phyloP scores from a whole-genome alignment of 2,113 vertebrate species.

The Cyanistes caeruleus region DNA sequence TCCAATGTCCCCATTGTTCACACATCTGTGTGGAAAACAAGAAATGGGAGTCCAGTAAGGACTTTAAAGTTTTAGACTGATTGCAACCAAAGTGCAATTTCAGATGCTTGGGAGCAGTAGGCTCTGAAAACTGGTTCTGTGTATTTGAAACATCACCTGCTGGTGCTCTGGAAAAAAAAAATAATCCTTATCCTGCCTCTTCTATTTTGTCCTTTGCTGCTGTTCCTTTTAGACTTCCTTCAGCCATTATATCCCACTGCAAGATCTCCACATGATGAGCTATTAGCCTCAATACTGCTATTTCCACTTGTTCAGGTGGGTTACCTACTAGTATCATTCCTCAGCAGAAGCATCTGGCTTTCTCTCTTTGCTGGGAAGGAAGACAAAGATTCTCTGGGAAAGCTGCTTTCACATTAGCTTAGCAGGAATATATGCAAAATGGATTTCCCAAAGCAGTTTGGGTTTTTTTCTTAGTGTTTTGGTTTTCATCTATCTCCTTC shows the following conservation, averaged over 20 bases:
- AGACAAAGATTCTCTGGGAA: background rate
- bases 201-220: background rate
- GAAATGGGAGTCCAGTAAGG: background rate
- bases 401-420: background rate
- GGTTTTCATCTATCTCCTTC: background rate
- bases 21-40: background rate
- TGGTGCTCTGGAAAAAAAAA: background rate
- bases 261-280: background rate
- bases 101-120: background rate
- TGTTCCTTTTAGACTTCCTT: background rate
- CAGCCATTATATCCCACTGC: background rate
- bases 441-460: background rate
- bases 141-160: background rate
- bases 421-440: background rate
- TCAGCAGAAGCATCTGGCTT: background rate
- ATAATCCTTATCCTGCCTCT: background rate
- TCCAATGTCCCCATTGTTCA: background rate
- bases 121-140: background rate
- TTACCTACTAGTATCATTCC: background rate
- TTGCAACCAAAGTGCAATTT: background rate
- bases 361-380: background rate
- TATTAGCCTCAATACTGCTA: background rate
- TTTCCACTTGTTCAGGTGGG: background rate
- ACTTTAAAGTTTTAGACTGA: background rate
- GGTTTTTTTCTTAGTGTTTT: background rate